Evolutionary conservation across 2,888 invertebrate genomes (phyloP), one percentile per base, ranked within the genome.

Genomic region (Caenorhabditis parvicauda): DNA sequence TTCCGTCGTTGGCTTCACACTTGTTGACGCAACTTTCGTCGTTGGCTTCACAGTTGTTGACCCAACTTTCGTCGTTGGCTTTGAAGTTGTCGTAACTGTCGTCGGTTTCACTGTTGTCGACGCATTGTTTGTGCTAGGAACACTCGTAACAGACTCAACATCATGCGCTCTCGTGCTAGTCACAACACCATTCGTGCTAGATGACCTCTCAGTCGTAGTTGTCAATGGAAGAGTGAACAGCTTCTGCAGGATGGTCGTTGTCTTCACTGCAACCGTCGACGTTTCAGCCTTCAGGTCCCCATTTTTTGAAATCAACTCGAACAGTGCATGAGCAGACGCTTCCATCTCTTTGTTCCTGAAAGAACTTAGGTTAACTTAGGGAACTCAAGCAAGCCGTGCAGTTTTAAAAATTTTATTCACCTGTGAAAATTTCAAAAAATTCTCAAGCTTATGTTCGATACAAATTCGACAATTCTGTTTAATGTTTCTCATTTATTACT

Each of bases 321-420:
- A 72, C 39, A 72, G 47, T 6, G 72, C 72, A 58, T 69, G 69
- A 35, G 72, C 67, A 22, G 72, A 69, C 32, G 72, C 72, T 25
- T 66, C 68, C 62, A 71, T 59, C 27, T 64, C 63, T 32, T 68
- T 68, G 51, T 58, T 61, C 55, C 63, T 63, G 43, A 52, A 59
- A 42, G 44, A 0, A 47, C n/a, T 9, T n/a, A n/a, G n/a, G 35
- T 32, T 9, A 32, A 32, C 9, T 24, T 21, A 17, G 14, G 45
- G 27, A 45, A 24, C 22, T 12, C 9, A 45, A 14, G 25, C 14
- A 27, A 14, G 14, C 12, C 7, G 12, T 12, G 45, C 14, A 7
- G 9, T 45, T 21, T 17, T 21, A 24, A 27, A 25, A 24, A n/a
- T n/a, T n/a, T n/a, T n/a, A n/a, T n/a, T n/a, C n/a, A n/a, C n/a